Evolutionary conservation across 2,113 vertebrate species (phyloP).

Genomic region (Danio rerio): DNA sequence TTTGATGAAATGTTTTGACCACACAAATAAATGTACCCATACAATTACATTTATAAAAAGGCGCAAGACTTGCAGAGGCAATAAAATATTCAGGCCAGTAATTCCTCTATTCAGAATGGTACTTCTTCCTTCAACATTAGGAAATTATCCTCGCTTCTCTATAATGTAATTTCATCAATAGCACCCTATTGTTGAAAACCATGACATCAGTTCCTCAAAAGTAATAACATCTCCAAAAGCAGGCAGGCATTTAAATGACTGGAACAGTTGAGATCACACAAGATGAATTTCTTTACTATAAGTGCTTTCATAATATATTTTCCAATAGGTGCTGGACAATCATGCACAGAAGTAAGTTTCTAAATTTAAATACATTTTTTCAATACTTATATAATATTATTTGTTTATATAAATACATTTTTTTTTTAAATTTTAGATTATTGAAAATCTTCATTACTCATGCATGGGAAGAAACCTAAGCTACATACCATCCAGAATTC

Average conservation of each 20-base stretch:
- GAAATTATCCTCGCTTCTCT: background rate
- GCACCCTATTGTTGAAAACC: background rate
- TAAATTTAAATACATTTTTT: too few relatives aligned
- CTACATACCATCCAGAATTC: constrained; percentile 37
- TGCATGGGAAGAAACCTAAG: constrained; percentile 47
- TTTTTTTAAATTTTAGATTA: background rate
- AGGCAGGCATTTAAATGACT: background rate
- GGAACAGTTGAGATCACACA: background rate
- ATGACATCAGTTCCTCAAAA: background rate
- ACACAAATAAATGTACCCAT: too few relatives aligned
- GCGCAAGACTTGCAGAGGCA: background rate
- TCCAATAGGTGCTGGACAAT: background rate
- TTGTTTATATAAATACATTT: background rate
- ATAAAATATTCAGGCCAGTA: background rate
- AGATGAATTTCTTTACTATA: constrained; percentile 5
- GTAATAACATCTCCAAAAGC: too few relatives aligned
- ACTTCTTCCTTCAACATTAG: background rate
- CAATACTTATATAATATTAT: too few relatives aligned
- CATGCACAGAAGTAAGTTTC: constrained; percentile 9
- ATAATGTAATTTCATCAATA: background rate
- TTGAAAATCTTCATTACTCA: background rate
- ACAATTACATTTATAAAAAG: too few relatives aligned
- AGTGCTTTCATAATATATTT: background rate
- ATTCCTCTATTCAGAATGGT: background rate
- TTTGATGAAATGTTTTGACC: too few relatives aligned